Evolutionary conservation across 2,888 invertebrate species (phyloP), one percentile per base, ranked within the genome.

Genomic region (Nebria salina): DNA sequence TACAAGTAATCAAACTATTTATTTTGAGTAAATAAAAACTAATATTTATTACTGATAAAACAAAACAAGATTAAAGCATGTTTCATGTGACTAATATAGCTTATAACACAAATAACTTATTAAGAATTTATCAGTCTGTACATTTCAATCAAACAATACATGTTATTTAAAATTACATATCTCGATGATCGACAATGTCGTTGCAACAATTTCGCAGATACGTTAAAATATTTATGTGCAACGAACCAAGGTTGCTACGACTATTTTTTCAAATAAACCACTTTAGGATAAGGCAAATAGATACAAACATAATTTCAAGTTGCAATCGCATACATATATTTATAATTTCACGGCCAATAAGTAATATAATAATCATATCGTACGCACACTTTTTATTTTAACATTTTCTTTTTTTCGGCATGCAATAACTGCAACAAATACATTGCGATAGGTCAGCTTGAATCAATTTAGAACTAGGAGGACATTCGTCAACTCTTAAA

Each of bases 361-460:
- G 34, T 5, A 34, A 34, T 34, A 34, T 34, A 34, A 54, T 54
- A 54, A 54, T 54, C 54, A 8, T 13, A 54, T 54, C 54, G 7
- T 54, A 54, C 54, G 3, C 3, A 54, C 8, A 2, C 8, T 54
- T 7, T 11, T 54, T 54, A 13, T 54, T 54, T 11, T 54, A 11
- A 54, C 54, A 54, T 54, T 7, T 54, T 13, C 13, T 3, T 54
- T 54, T 13, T 54, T 54, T 54, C 54, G 54, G 54, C 13, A 11
- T 54, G 65, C 78, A 78, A 73, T 66, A 78, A 65, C 66, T 73
- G 15, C 78, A 78, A 65, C 78, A 78, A 11, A 13, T 43, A 54
- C 78, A 78, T 78, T 65, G n/a, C 25, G 72, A 72, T 66, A 78
- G 72, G 72, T 78, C 72, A n/a, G 78, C 78, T 66, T 65, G 65